These are phyloP conservation scores for Sphenopsis melanotis DNA, from an alignment of 2,797 vertebrate species.

Conservation along the genomic window DNA sequence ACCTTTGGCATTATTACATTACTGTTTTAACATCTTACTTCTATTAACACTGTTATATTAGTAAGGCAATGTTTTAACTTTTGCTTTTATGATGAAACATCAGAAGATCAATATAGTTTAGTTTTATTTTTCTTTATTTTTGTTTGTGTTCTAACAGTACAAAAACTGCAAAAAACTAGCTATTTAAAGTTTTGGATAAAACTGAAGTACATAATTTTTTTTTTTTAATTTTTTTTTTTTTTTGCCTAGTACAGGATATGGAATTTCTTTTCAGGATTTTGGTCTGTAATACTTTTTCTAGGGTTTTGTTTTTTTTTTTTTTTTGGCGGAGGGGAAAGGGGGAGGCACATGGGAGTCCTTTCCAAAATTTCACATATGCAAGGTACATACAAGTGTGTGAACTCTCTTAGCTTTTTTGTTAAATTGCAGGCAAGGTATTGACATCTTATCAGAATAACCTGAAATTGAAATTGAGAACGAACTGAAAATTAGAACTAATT, in stretches of 20 bases:
- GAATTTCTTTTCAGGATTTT: background rate
- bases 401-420: background rate
- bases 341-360: background rate
- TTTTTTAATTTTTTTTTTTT: background rate
- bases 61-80: background rate
- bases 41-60: background rate
- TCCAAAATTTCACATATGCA: background rate
- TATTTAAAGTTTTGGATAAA: background rate
- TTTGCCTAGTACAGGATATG: background rate
- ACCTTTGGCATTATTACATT: background rate
- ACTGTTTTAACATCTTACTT: background rate
- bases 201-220: background rate
- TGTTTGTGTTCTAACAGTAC: background rate
- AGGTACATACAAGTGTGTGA: background rate
- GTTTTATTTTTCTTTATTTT: background rate
- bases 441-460: background rate
- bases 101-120: background rate
- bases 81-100: background rate
- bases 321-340: rapidly evolving
- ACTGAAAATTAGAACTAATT: background rate
- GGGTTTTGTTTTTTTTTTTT: background rate
- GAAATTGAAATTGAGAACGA: background rate
- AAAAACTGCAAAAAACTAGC: background rate
- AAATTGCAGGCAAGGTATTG: background rate
- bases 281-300: background rate